phyloP scores from a whole-genome alignment of 2,888 invertebrate genomes.

The Busseola fusca region DNA sequence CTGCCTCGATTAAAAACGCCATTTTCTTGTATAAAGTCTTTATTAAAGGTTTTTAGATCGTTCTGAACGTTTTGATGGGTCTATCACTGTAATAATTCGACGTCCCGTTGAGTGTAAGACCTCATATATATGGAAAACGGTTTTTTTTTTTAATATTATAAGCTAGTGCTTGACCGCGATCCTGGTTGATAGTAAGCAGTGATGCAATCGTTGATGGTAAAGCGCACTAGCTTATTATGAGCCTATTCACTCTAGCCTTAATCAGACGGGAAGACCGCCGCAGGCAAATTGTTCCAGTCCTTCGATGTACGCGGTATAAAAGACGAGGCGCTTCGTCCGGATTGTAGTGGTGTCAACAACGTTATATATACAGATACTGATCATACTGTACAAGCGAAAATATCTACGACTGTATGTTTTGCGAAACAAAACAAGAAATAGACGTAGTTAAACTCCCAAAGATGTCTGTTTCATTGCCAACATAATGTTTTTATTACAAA shows the following conservation, averaged over 20 bases:
- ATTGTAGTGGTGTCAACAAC: too few species aligned
- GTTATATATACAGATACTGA: constrained; percentile 35
- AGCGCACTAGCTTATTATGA: too few species aligned
- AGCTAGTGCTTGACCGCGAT: too few species aligned
- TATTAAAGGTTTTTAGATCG: constrained; percentile 32
- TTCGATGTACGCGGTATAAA: too few species aligned
- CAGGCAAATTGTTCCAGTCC: too few species aligned
- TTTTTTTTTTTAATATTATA: too few species aligned
- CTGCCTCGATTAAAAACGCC: constrained; percentile 52
- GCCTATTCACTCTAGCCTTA: too few species aligned
- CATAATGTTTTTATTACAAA: constrained; percentile 58
- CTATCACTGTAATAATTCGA: constrained; percentile 10
- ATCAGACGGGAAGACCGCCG: too few species aligned
- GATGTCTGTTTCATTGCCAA: constrained; percentile 59
- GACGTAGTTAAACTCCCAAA: constrained; percentile 48
- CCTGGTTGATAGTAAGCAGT: too few species aligned
- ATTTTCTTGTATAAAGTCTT: constrained; percentile 31
- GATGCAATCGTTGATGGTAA: too few species aligned
- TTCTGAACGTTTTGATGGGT: constrained; percentile 1
- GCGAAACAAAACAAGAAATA: constrained; percentile 46
- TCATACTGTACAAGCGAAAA: constrained; percentile 44
- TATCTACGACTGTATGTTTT: constrained; percentile 43
- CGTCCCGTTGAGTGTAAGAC: constrained; percentile 15
- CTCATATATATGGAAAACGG: constrained; percentile 25
- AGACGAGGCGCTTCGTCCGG: too few species aligned